Percentiles rank a stretch among this genome's conserved stretches.
Evolutionary conservation across 2,797 vertebrate genomes (phyloP).

Genomic region (Tinamus major): DNA sequence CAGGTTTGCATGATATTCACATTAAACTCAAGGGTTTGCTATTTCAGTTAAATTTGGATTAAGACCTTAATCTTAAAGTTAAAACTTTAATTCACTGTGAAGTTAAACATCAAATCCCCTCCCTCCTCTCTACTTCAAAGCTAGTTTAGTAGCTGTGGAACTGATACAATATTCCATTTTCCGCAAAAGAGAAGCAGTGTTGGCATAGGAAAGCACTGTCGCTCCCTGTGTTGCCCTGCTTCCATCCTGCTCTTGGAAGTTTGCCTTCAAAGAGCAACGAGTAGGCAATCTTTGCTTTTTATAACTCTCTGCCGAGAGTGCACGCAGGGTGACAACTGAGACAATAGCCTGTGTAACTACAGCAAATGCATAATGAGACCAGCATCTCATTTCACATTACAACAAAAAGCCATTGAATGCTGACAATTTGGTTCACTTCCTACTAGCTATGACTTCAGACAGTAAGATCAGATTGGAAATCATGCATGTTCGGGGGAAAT

Average conservation of each 20-base stretch:
- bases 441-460: background rate
- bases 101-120: conserved; percentile 6
- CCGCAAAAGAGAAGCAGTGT: background rate
- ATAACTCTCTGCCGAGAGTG: background rate
- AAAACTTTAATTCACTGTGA: conserved; percentile 10
- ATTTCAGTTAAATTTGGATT: background rate
- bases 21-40: background rate
- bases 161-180: background rate
- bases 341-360: background rate
- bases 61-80: conserved; percentile 2
- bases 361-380: background rate
- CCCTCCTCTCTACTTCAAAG: background rate
- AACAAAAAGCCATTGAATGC: background rate
- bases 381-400: conserved; percentile 26
- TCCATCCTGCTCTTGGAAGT: background rate
- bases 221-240: background rate
- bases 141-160: background rate
- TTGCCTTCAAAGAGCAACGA: background rate
- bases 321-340: background rate
- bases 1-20: background rate
- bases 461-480: background rate
- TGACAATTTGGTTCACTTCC: background rate
- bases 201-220: background rate
- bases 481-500: background rate
- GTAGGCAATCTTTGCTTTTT: background rate